phyloP scores from a whole-genome alignment of 2,797 vertebrate species.

The Masticophis lateralis region DNA sequence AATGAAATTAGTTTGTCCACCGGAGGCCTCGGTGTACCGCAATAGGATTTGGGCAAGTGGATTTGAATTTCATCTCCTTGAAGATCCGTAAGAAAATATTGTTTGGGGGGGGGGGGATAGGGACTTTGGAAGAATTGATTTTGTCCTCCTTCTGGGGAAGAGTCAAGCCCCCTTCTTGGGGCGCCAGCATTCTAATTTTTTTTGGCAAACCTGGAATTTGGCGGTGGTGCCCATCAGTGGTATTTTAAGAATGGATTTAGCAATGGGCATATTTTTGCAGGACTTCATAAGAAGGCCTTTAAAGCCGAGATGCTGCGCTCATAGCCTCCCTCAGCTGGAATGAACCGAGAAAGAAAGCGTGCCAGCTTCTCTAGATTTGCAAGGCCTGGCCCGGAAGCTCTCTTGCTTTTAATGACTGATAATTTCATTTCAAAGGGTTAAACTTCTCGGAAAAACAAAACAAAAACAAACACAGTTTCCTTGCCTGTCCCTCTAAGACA shows the following conservation, averaged over 20 bases:
- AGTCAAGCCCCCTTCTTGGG: neutral
- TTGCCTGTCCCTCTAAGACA: neutral
- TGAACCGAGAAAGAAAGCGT: neutral
- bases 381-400: neutral
- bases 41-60: neutral
- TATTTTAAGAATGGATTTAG: neutral
- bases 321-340: neutral
- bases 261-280: neutral
- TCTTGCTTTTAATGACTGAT: neutral
- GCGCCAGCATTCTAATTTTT: neutral
- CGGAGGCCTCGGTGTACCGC: slow-evolving; percentile 28
- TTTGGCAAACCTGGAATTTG: neutral
- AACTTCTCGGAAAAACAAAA: neutral
- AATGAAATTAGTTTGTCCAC: no score
- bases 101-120: neutral
- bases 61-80: neutral
- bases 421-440: neutral
- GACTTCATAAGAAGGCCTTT: neutral
- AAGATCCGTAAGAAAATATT: neutral
- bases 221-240: neutral
- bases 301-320: neutral
- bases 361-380: no score
- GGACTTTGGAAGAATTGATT: neutral
- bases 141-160: no score
- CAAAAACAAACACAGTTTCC: neutral